Evolutionary conservation across 2,113 vertebrate species (phyloP).

Genomic region (Struthidea cinerea): DNA sequence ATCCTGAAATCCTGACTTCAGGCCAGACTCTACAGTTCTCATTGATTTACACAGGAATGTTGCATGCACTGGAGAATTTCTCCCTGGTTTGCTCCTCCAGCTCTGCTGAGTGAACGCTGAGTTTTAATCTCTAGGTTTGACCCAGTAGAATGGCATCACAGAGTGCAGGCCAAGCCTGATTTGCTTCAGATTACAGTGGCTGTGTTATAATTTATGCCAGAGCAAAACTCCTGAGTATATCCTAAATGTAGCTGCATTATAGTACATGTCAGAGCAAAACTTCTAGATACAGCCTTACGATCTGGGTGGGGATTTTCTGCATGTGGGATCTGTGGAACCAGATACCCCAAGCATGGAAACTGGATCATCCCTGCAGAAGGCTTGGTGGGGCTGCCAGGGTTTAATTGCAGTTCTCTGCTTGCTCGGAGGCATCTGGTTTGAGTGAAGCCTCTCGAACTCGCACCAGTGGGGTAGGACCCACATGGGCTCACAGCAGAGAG

Average conservation of each 20-base stretch:
- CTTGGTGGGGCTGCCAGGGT: background rate
- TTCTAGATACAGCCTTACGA: background rate
- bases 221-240: background rate
- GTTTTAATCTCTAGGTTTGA: background rate
- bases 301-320: background rate
- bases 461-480: background rate
- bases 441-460: background rate
- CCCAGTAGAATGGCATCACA: background rate
- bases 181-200: background rate
- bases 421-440: slow-evolving; percentile 19
- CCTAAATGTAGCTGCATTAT: background rate
- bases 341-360: background rate
- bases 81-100: background rate
- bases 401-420: background rate
- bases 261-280: background rate
- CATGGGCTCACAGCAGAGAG: background rate
- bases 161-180: background rate
- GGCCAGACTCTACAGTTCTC: slow-evolving; percentile 32
- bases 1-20: slow-evolving; percentile 49
- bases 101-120: background rate
- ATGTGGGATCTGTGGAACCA: background rate
- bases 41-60: slow-evolving; percentile 55
- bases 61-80: background rate
- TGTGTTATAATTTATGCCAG: background rate
- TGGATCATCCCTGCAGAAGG: background rate